Percentiles rank a stretch among this genome's conserved stretches.
Conservation (phyloP, 2,113 vertebrate species). For the Xyrauchen texanus region DNA sequence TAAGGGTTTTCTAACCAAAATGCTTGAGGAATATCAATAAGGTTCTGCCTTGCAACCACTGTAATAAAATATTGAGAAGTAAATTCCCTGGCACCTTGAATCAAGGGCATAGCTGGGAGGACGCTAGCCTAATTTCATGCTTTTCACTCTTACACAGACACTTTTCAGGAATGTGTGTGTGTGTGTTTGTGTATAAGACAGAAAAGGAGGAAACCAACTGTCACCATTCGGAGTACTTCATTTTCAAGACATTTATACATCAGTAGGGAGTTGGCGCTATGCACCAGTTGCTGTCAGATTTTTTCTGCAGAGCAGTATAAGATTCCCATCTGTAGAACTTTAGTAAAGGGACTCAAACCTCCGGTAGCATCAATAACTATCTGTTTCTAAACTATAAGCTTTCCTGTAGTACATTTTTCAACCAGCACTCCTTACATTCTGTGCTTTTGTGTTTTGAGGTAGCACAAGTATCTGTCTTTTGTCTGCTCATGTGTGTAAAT, state of each 20-base stretch:
- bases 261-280: slow-evolving; percentile 6
- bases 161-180: background rate
- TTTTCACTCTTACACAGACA: slow-evolving; percentile 24
- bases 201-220: slow-evolving; percentile 20
- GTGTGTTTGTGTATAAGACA: background rate
- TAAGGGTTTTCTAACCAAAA: too few relatives aligned
- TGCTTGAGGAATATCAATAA: too few relatives aligned
- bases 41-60: too few relatives aligned
- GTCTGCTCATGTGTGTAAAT: slow-evolving; percentile 1
- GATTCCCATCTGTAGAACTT: background rate
- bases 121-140: slow-evolving; percentile 33
- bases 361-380: background rate
- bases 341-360: background rate
- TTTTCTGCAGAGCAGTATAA: background rate
- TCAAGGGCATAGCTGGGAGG: slow-evolving; percentile 11
- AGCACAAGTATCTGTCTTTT: background rate
- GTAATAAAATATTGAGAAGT: slow-evolving; percentile 22
- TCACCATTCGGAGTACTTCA: slow-evolving; percentile 17
- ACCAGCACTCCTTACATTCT: background rate
- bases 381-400: slow-evolving; percentile 7
- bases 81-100: slow-evolving; percentile 20
- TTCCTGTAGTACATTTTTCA: background rate
- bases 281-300: slow-evolving; percentile 4
- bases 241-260: slow-evolving; percentile 14
- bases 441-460: background rate